These are phyloP conservation scores for Guaruba guarouba DNA, from an alignment of 2,113 vertebrate species.

Conservation along the genomic window DNA sequence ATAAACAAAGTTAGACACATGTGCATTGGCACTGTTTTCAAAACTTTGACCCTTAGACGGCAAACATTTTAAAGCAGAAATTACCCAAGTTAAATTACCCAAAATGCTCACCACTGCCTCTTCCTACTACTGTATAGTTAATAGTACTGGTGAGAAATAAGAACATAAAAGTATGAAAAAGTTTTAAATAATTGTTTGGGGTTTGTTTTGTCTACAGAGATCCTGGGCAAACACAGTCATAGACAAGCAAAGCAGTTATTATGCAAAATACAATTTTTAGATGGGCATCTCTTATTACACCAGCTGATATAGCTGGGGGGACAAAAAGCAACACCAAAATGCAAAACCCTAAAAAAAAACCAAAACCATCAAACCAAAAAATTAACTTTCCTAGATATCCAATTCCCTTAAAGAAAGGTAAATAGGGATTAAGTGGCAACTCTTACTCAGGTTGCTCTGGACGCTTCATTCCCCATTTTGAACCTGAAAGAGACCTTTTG, in stretches of 20 bases:
- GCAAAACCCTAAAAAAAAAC: accelerated
- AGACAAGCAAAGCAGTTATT: background rate
- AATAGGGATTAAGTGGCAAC: background rate
- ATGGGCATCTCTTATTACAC: background rate
- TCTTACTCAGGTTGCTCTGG: background rate
- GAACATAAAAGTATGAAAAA: background rate
- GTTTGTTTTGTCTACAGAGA: background rate
- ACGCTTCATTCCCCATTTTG: background rate
- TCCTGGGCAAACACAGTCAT: background rate
- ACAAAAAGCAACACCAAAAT: background rate
- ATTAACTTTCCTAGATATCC: background rate
- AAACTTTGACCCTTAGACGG: background rate
- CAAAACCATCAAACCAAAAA: background rate
- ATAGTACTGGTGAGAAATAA: background rate
- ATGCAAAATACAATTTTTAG: background rate
- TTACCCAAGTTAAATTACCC: background rate
- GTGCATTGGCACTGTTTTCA: background rate
- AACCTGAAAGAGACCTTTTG: background rate
- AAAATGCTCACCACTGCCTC: background rate
- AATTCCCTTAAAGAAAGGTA: background rate
- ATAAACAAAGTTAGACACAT: background rate
- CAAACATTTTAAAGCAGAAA: background rate
- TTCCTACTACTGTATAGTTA: background rate
- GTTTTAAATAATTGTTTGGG: background rate
- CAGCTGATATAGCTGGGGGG: background rate